Conservation (phyloP, 2,113 vertebrate genomes). For the Strix uralensis region DNA sequence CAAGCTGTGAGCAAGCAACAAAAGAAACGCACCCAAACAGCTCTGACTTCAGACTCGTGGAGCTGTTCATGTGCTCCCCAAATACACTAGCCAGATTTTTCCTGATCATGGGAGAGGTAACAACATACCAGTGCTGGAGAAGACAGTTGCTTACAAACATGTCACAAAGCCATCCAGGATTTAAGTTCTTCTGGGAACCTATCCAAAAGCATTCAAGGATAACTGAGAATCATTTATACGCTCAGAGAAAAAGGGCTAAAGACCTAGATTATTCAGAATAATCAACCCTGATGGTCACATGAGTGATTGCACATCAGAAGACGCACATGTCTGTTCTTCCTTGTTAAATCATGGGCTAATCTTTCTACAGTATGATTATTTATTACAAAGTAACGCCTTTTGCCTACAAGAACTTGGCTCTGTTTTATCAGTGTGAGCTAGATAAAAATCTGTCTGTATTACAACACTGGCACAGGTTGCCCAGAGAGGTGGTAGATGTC, state of each 20-base stretch:
- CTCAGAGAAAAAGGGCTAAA: not conserved
- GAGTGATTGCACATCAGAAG: not conserved
- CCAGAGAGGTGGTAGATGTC: accelerated
- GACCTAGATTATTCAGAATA: not conserved
- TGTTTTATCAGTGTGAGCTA: not conserved
- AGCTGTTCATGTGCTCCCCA: not conserved
- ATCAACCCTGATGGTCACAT: not conserved
- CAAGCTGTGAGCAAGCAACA: not conserved
- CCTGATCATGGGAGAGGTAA: not conserved
- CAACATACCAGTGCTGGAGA: not conserved
- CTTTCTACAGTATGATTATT: not conserved
- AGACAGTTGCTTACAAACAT: not conserved
- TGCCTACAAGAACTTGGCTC: not conserved
- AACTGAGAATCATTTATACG: not conserved
- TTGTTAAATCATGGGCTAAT: not conserved
- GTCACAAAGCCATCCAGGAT: not conserved
- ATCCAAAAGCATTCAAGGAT: not conserved
- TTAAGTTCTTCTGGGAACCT: constrained; percentile 1
- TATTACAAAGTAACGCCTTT: not conserved
- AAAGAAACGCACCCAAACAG: not conserved
- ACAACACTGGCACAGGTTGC: not conserved
- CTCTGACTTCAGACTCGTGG: not conserved
- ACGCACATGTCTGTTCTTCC: not conserved
- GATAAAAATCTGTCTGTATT: not conserved
- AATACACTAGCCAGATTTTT: not conserved